Percentiles rank a stretch among this genome's conserved stretches.
Evolutionary conservation across 2,113 vertebrate genomes (phyloP).

Genomic region (Sinocyclocheilus grahami): DNA sequence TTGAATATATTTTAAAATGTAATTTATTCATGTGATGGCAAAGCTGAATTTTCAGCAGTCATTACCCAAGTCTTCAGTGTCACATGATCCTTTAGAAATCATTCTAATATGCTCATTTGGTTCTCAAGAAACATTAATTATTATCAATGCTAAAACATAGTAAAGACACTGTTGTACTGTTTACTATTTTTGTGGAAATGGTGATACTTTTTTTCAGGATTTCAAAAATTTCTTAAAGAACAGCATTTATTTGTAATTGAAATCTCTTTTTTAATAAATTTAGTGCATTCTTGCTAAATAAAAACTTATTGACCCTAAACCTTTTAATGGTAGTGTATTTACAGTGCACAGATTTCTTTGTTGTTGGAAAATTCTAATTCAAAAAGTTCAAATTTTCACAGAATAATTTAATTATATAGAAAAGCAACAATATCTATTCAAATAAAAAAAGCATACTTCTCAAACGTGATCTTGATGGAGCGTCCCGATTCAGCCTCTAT

Average conservation of each 20-base stretch:
- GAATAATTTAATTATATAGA: slow-evolving; percentile 36
- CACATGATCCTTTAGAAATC: neutral
- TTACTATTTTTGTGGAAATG: neutral
- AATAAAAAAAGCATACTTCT: slow-evolving; percentile 80
- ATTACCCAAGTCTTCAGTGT: neutral
- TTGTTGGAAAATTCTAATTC: neutral
- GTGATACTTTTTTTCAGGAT: neutral
- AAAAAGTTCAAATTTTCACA: too few species aligned
- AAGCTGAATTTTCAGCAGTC: too few species aligned
- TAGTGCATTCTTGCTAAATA: neutral
- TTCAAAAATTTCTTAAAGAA: neutral
- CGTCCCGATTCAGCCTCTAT: slow-evolving; percentile 97
- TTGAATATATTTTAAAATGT: too few species aligned
- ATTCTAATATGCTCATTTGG: neutral
- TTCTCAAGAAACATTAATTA: neutral
- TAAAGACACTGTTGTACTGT: too few species aligned
- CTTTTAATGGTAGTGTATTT: slow-evolving; percentile 7
- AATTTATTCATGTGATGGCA: too few species aligned
- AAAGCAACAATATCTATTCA: neutral
- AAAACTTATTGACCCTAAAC: neutral
- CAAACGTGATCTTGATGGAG: slow-evolving; percentile 98
- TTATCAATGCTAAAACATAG: neutral
- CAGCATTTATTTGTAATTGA: too few species aligned
- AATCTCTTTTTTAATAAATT: too few species aligned
- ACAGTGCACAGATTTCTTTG: neutral